Evolutionary conservation across 2,888 invertebrate genomes (phyloP).

Genomic region (Tetropium fuscum): DNA sequence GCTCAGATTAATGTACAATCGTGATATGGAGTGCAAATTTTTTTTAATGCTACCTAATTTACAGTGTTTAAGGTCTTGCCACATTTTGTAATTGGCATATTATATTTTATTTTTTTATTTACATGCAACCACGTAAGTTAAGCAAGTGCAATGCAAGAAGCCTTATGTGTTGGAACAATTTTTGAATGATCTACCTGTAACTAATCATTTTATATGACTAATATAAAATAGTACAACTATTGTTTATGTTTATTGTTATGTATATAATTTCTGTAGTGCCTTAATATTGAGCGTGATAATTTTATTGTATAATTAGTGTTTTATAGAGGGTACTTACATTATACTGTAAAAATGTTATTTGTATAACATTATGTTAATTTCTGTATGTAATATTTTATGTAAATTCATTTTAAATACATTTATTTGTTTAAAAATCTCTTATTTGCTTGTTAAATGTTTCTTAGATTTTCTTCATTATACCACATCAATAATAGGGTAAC

Average conservation of each 20-base stretch:
- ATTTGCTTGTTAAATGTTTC: background rate
- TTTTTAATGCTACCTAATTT: conserved; percentile 21
- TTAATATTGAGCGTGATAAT: conserved; percentile 49
- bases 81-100: conserved; percentile 22
- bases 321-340: conserved; percentile 45
- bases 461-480: no score
- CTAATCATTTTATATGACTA: conserved; percentile 21
- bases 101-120: conserved; percentile 24
- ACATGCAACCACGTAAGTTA: background rate
- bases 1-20: conserved; percentile 37
- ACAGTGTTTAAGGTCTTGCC: conserved; percentile 27
- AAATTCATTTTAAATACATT: conserved; percentile 38
- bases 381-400: conserved; percentile 35
- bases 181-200: conserved; percentile 22
- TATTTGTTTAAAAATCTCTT: conserved; percentile 34
- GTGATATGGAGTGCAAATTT: conserved; percentile 43
- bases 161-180: conserved; percentile 18
- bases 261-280: conserved; percentile 47
- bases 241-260: conserved; percentile 25
- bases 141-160: background rate
- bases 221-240: conserved; percentile 31
- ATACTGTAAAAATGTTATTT: conserved; percentile 39
- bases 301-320: conserved; percentile 33
- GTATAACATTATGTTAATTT: conserved; percentile 39
- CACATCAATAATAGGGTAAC: no score